Evolutionary conservation across 1,140 invertebrate species (phyloP).

Genomic region (Drosophila arawakana): DNA sequence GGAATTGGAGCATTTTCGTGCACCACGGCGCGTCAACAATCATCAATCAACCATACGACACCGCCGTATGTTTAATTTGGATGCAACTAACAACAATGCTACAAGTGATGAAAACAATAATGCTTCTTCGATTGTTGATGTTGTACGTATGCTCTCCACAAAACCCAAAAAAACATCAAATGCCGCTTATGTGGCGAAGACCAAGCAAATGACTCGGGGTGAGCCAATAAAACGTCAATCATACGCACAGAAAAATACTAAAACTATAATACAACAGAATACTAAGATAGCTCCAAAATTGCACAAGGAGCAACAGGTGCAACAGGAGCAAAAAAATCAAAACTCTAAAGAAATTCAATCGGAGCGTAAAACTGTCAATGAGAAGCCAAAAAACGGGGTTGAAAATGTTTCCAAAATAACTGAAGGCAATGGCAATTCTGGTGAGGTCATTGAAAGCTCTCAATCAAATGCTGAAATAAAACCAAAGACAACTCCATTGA

Average conservation of each 20-base stretch:
- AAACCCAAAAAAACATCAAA: not conserved
- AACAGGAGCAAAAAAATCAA: not conserved
- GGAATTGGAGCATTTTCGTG: conserved; percentile 19
- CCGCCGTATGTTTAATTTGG: not conserved
- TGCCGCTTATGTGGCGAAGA: not conserved
- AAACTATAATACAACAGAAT: not conserved
- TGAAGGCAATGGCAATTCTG: not conserved
- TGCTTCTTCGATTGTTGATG: not conserved
- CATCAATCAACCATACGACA: not conserved
- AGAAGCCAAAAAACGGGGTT: not conserved
- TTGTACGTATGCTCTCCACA: not conserved
- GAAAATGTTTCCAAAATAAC: not conserved
- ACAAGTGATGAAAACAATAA: not conserved
- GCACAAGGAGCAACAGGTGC: not conserved
- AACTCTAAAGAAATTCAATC: not conserved
- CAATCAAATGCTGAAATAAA: not conserved
- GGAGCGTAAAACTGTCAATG: not conserved
- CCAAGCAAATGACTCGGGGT: no score
- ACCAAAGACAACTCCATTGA: not conserved
- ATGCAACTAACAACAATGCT: not conserved
- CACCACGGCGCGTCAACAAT: conserved; percentile 13
- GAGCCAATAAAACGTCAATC: not conserved
- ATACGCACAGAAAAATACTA: not conserved
- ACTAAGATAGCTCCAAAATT: not conserved
- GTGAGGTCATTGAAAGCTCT: not conserved